These are phyloP conservation scores for Bucorvus abyssinicus DNA, from an alignment of 2,797 vertebrate genomes.

Conservation along the genomic window DNA sequence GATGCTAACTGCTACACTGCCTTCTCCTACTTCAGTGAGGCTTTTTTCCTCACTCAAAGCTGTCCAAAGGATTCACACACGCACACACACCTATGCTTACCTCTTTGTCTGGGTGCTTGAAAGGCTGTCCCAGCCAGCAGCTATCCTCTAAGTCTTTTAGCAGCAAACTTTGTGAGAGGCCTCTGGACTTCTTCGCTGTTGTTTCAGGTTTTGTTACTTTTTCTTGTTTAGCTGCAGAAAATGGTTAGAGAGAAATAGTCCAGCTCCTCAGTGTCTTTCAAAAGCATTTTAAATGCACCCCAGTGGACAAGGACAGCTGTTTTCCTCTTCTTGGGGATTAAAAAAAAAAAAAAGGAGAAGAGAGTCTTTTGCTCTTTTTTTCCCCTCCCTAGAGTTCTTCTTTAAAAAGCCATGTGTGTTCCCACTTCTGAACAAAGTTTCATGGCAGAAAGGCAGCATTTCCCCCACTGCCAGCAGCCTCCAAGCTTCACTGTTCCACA, in stretches of 20 bases:
- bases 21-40: background rate
- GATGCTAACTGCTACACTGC: background rate
- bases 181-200: background rate
- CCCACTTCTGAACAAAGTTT: background rate
- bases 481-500: background rate
- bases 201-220: background rate
- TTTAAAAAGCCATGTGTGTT: fast-evolving
- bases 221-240: conserved; percentile 3
- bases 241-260: background rate
- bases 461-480: background rate
- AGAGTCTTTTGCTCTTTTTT: background rate
- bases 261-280: background rate
- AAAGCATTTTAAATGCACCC: background rate
- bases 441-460: background rate
- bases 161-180: background rate
- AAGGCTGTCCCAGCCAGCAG: background rate
- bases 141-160: background rate
- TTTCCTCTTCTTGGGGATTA: background rate
- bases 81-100: background rate
- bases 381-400: background rate
- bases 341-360: no score
- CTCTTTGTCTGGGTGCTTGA: background rate
- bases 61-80: background rate
- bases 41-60: background rate
- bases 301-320: background rate